Evolutionary conservation across 2,113 vertebrate genomes (phyloP).

Genomic region (Petromus typicus): DNA sequence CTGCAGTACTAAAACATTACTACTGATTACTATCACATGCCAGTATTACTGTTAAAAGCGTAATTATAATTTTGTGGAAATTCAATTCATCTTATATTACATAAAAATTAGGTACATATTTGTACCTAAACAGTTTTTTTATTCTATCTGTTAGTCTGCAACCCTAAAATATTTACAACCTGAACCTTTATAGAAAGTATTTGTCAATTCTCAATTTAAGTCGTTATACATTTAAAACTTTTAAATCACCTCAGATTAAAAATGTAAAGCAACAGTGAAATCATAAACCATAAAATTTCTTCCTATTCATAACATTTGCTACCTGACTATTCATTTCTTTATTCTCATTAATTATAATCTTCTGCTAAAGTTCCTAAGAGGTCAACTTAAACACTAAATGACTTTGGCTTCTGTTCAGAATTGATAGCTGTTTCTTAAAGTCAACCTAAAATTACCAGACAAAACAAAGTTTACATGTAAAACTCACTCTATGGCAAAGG

Average conservation of each 20-base stretch:
- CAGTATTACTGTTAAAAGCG: background rate
- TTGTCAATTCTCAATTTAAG: background rate
- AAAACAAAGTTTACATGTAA: slow-evolving; percentile 46
- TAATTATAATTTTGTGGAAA: background rate
- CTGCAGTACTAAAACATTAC: background rate
- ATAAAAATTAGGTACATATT: background rate
- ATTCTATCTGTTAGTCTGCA: background rate
- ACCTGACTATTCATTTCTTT: background rate
- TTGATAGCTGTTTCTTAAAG: background rate
- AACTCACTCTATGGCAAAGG: background rate
- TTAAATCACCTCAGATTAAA: background rate
- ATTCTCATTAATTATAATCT: background rate
- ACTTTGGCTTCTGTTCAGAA: background rate
- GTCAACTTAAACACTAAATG: background rate
- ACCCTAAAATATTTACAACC: background rate
- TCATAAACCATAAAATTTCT: background rate
- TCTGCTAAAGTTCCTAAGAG: background rate
- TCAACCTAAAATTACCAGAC: background rate
- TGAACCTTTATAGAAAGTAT: background rate
- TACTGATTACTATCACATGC: background rate
- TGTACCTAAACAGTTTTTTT: background rate
- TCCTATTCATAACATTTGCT: background rate
- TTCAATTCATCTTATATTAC: background rate
- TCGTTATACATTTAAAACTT: background rate
- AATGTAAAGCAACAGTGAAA: background rate